These are phyloP conservation scores for Sylvilagus floridanus DNA, from an alignment of 2,797 vertebrate species.

Conservation along the genomic window DNA sequence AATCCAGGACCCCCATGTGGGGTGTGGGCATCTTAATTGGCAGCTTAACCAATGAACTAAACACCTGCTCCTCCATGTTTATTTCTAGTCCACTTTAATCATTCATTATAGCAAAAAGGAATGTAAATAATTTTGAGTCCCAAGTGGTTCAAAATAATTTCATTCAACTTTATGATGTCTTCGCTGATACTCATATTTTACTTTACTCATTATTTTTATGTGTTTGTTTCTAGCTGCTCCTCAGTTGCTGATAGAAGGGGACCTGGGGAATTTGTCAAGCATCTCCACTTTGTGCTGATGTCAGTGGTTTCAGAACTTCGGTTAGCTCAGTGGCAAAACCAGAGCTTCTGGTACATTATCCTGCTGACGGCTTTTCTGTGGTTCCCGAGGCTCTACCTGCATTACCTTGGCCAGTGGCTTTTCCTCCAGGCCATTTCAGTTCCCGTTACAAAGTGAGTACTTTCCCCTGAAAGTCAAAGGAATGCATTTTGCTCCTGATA, in stretches of 20 bases:
- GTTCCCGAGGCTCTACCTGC: slow-evolving; percentile 96
- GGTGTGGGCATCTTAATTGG: too few species aligned
- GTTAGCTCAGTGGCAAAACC: slow-evolving; percentile 84
- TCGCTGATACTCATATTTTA: background rate
- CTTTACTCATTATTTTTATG: background rate
- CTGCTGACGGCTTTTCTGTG: slow-evolving; percentile 92
- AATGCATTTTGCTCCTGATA: slow-evolving; percentile 45
- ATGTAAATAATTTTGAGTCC: background rate
- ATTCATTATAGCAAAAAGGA: background rate
- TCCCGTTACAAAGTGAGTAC: slow-evolving; percentile 96
- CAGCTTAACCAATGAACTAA: too few species aligned
- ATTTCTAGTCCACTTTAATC: background rate
- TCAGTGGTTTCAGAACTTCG: slow-evolving; percentile 91
- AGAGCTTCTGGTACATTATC: slow-evolving; percentile 90
- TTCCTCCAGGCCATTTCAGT: slow-evolving; percentile 93
- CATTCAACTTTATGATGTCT: background rate
- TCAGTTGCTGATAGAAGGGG: slow-evolving; percentile 72
- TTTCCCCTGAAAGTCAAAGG: background rate
- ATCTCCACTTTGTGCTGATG: slow-evolving; percentile 85
- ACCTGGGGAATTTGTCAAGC: slow-evolving; percentile 74
- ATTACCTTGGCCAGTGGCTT: slow-evolving; percentile 97
- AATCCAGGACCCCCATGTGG: too few species aligned
- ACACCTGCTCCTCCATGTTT: background rate
- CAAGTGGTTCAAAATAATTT: background rate
- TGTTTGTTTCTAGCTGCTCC: slow-evolving; percentile 77